Percentiles rank a stretch among this genome's conserved stretches.
Evolutionary conservation across 2,888 invertebrate species (phyloP).

Genomic region (Chymomyza fuscimana): DNA sequence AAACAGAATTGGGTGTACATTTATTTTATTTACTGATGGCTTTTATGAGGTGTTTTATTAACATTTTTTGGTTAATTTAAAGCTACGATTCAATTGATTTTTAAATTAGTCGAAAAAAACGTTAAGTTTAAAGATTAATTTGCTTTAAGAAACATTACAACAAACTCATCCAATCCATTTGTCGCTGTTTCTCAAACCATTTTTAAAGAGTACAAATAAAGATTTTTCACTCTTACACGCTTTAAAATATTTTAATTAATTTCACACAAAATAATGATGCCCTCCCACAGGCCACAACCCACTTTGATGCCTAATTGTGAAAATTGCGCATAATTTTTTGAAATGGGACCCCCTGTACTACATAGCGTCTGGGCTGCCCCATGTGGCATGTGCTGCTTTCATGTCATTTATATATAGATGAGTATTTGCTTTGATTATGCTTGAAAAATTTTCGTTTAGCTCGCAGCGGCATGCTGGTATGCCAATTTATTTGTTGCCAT

Average conservation of each 20-base stretch:
- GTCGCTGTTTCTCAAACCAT: no score
- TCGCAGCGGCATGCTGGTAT: constrained; percentile 35
- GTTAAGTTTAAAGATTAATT: no score
- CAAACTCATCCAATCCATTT: no score
- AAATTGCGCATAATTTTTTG: not conserved
- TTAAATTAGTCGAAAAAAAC: no score
- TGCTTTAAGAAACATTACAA: no score
- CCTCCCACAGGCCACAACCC: not conserved
- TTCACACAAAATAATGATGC: not conserved
- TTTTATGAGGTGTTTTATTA: no score
- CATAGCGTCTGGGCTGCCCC: not conserved
- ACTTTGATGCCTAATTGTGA: not conserved
- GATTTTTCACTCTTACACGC: not conserved
- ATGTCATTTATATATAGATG: constrained; percentile 50
- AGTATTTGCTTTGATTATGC: constrained; percentile 57
- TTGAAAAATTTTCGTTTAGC: constrained; percentile 41
- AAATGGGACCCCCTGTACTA: not conserved
- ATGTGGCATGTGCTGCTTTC: constrained; percentile 30
- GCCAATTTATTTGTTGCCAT: constrained; percentile 58
- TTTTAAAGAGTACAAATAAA: not conserved
- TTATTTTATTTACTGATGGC: no score
- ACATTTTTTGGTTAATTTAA: no score
- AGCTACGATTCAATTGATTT: no score
- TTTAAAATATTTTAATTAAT: not conserved
- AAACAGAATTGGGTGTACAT: no score